phyloP scores from a whole-genome alignment of 2,888 invertebrate species.

The Cheilosia impressa region DNA sequence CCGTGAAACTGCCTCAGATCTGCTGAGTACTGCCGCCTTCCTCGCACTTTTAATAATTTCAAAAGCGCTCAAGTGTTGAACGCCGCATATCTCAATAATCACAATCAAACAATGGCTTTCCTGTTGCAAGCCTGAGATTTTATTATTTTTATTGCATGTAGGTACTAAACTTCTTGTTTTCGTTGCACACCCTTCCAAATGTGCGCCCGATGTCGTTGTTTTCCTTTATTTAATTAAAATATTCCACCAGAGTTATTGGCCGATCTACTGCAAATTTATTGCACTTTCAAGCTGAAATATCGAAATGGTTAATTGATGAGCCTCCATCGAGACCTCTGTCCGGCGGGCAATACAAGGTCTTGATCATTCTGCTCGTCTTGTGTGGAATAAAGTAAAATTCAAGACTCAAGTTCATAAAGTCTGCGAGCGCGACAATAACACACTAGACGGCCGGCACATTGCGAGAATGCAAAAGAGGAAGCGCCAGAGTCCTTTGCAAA shows the following conservation, averaged over 20 bases:
- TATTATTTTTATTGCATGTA: constrained; percentile 44
- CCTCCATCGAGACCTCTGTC: constrained; percentile 46
- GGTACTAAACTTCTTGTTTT: not conserved
- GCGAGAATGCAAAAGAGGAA: constrained; percentile 76
- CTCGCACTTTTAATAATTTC: constrained; percentile 42
- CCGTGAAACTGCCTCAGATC: constrained; percentile 45
- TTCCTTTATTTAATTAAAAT: constrained; percentile 80
- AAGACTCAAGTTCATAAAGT: constrained; percentile 67
- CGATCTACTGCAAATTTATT: constrained; percentile 77
- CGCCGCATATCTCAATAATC: constrained; percentile 45
- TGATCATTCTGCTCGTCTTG: constrained; percentile 58
- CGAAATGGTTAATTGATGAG: constrained; percentile 72
- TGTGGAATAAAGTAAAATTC: constrained; percentile 59
- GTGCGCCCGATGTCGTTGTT: not conserved
- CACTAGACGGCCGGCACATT: constrained; percentile 37
- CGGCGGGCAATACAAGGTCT: constrained; percentile 54
- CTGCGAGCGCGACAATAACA: constrained; percentile 38
- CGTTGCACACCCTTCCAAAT: constrained; percentile 18
- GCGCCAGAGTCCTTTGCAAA: constrained; percentile 77
- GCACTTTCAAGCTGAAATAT: constrained; percentile 66
- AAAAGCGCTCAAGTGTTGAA: constrained; percentile 45
- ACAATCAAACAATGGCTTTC: constrained; percentile 56
- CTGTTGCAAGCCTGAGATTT: constrained; percentile 22
- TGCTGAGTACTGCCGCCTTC: constrained; percentile 10
- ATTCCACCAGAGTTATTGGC: constrained; percentile 77